A percentile compares a stretch with the other conserved stretches of the same genome.
These are phyloP conservation scores for Fulica atra DNA, from an alignment of 2,113 vertebrate genomes.

Conservation along the genomic window DNA sequence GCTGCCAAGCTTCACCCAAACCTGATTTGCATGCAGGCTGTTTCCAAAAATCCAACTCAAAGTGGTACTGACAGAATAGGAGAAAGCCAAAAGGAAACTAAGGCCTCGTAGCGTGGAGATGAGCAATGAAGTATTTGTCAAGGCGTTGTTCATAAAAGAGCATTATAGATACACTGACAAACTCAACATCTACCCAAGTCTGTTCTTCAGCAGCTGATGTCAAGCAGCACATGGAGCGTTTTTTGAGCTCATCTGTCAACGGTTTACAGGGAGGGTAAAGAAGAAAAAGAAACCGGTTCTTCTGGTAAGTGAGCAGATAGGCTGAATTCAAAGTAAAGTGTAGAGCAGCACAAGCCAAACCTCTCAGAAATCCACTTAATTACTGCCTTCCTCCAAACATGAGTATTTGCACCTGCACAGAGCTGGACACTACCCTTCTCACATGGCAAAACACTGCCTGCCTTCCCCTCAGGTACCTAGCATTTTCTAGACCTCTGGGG, in stretches of 20 bases:
- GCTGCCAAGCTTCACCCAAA: not conserved
- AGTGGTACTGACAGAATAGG: not conserved
- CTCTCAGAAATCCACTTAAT: not conserved
- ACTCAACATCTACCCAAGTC: conserved; percentile 19
- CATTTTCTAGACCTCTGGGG: not conserved
- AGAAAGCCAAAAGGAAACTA: not conserved
- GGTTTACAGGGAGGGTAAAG: not conserved
- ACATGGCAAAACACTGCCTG: not conserved
- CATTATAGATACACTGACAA: conserved; percentile 27
- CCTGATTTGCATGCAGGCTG: not conserved
- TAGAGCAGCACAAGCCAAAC: not conserved
- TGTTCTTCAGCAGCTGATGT: conserved; percentile 18
- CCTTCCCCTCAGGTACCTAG: not conserved
- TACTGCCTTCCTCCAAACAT: not conserved
- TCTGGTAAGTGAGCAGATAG: not conserved
- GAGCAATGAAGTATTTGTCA: not conserved
- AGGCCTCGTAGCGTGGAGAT: not conserved
- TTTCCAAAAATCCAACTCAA: not conserved
- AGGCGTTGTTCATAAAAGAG: not conserved
- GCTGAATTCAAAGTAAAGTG: not conserved
- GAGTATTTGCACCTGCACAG: not conserved
- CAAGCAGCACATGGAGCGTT: conserved; percentile 33
- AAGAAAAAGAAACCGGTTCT: conserved; percentile 18
- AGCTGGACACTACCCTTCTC: not conserved
- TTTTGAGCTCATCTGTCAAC: not conserved